These are phyloP conservation scores for Oncorhynchus keta DNA, from an alignment of 2,113 vertebrate species.

Conservation along the genomic window DNA sequence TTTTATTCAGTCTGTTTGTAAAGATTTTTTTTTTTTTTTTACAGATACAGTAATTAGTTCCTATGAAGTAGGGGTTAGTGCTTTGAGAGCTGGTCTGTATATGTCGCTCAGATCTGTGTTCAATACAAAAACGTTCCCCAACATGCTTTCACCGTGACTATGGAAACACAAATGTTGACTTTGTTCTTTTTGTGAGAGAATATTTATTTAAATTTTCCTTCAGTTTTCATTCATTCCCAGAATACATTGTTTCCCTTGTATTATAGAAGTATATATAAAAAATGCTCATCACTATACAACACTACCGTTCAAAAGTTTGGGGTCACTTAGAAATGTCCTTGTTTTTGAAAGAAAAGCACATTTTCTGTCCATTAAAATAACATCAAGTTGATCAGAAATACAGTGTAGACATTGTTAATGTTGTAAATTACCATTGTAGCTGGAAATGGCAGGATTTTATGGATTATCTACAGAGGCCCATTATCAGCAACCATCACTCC, in stretches of 20 bases:
- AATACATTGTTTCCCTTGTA: background rate
- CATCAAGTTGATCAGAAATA: too few relatives aligned
- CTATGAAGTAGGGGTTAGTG: constrained; percentile 14
- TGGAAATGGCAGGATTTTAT: constrained; percentile 38
- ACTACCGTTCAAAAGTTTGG: too few relatives aligned
- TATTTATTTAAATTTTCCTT: background rate
- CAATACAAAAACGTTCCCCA: background rate
- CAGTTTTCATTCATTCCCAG: background rate
- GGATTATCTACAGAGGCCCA: constrained; percentile 3
- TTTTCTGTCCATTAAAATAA: too few relatives aligned
- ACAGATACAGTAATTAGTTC: background rate
- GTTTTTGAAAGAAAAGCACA: too few relatives aligned
- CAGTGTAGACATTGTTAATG: too few relatives aligned
- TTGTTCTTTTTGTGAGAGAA: background rate
- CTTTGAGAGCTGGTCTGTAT: background rate
- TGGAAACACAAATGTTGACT: constrained; percentile 11
- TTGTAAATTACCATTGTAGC: too few relatives aligned
- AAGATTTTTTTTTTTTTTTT: constrained; percentile 39
- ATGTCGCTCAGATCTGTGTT: constrained; percentile 35
- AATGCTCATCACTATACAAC: too few relatives aligned
- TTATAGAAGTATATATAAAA: constrained; percentile 49
- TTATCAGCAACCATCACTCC: too few relatives aligned
- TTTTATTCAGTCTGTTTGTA: constrained; percentile 35
- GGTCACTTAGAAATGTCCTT: too few relatives aligned
- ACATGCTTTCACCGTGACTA: constrained; percentile 2